These are phyloP conservation scores for Forbesichthys papilliferus DNA, from an alignment of 2,113 vertebrate genomes.

Conservation along the genomic window DNA sequence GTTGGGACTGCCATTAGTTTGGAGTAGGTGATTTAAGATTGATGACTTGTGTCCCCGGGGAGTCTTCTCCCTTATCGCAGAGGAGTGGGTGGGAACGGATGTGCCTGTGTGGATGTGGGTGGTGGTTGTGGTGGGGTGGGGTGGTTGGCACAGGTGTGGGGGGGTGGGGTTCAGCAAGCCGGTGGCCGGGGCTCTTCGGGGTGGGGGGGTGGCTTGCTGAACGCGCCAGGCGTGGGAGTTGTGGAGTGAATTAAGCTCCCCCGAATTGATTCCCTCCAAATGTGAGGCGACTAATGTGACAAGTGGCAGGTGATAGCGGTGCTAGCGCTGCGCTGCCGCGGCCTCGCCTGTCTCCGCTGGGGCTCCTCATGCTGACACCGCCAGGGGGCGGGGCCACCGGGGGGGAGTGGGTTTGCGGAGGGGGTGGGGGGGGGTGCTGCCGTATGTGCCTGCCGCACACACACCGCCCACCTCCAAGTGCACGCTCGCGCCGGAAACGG, in stretches of 20 bases:
- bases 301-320: conserved; percentile 74
- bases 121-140: not conserved
- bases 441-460: too few species aligned
- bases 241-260: conserved; percentile 77
- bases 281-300: conserved; percentile 81
- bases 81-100: not conserved
- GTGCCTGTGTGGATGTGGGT: conserved; percentile 4
- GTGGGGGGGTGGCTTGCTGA: conserved; percentile 11
- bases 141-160: not conserved
- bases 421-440: too few species aligned
- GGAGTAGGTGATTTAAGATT: conserved; percentile 80
- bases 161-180: not conserved
- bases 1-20: conserved; percentile 77
- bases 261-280: conserved; percentile 82
- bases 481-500: conserved; percentile 17
- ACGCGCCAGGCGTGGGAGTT: conserved; percentile 73
- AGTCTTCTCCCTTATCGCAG: conserved; percentile 64
- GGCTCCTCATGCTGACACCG: conserved; percentile 79
- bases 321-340: conserved; percentile 61
- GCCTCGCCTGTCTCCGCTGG: conserved; percentile 66
- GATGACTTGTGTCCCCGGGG: conserved; percentile 79
- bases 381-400: conserved; percentile 37
- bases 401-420: too few species aligned
- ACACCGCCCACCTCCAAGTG: conserved; percentile 19
- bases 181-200: conserved; percentile 62